Base-by-base conservation (phyloP, 2,888 invertebrate genomes). In the Trypoxylon attenuatum region DNA sequence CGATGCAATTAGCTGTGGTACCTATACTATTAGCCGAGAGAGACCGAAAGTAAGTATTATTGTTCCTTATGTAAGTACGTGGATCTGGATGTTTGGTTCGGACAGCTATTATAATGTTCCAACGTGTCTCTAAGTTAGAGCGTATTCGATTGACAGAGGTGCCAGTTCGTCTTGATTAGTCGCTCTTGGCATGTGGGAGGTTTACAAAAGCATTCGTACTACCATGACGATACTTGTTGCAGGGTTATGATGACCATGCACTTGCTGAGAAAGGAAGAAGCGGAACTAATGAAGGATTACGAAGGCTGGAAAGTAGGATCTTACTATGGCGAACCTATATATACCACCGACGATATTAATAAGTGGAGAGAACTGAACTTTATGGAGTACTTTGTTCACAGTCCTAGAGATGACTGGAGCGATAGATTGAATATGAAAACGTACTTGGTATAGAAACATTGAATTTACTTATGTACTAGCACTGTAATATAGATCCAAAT, bases 241-340 rank as follows among this genome's bases (percentile, higher is more conserved):
- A 91, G 91, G 53, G 88, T 87, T 79, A 84, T 98, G 83, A 95
- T 94, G 80, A 94, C 96, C 79, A 79, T 95, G 29, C 90, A 94
- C 52, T 90, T 89, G 59, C 95, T 96, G 86, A 91, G 96, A 13
- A 96, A 96, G 13, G 94, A 94, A 70, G 98, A 98, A 87, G 89
- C 90, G 1, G 92, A 94, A 56, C 88, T 98, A 25, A 98, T 98
- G 98, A 92, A 92, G 71, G 91, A 97, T 86, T 95, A 96, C 10
- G 93, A 94, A 59, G 94, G 94, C 73, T 98, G 98, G 98, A 92
- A 94, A 89, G 92, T 94, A 4, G 98, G 98, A 45, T 97, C 95
- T 1, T 94, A 92, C 87, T 96, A 93, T 75, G 96, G 96, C 3
- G 94, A 95, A 84, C 94, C 93, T 19, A 88, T 97, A 8, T 98